These are phyloP conservation scores for Drosophila miranda DNA, from an alignment of 1,140 invertebrate species.

Conservation along the genomic window DNA sequence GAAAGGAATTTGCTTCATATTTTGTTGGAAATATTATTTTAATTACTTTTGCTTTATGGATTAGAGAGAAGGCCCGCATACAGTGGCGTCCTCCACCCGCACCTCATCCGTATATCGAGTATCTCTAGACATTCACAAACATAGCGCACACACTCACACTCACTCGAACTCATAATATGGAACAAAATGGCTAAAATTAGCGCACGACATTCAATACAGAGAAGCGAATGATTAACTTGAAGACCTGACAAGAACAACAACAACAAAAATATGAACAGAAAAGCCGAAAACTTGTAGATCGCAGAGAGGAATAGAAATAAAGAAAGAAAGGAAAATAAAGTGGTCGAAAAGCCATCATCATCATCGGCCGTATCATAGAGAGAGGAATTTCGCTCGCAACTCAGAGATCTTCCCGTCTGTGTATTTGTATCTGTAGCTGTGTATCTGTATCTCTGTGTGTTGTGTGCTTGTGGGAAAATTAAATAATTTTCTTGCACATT, in stretches of 20 bases:
- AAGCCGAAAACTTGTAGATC: slow-evolving; percentile 28
- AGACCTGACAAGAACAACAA: slow-evolving; percentile 23
- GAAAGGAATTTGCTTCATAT: slow-evolving; percentile 41
- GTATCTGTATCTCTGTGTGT: slow-evolving; percentile 23
- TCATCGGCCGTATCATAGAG: slow-evolving; percentile 16
- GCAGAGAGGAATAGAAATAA: slow-evolving; percentile 15
- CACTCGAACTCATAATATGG: slow-evolving; percentile 60
- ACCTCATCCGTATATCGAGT: too few species aligned
- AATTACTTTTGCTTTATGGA: slow-evolving; percentile 78
- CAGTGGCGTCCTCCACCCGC: too few species aligned
- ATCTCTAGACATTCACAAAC: slow-evolving; percentile 18
- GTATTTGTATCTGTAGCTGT: slow-evolving; percentile 15
- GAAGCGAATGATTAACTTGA: slow-evolving; percentile 79
- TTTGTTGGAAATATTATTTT: slow-evolving; percentile 74
- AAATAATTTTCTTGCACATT: slow-evolving; percentile 80
- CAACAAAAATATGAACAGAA: slow-evolving; percentile 76
- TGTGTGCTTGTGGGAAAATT: slow-evolving; percentile 66
- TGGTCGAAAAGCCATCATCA: slow-evolving; percentile 59
- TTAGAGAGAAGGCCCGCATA: slow-evolving; percentile 21
- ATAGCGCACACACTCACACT: slow-evolving; percentile 20
- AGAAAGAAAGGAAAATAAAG: slow-evolving; percentile 70
- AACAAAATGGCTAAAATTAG: slow-evolving; percentile 82
- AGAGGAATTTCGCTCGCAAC: slow-evolving; percentile 3
- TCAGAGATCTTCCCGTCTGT: slow-evolving; percentile 52
- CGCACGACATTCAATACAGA: slow-evolving; percentile 81